These are phyloP conservation scores for Penaeus japonicus DNA, from an alignment of 1,140 invertebrate species.

Conservation along the genomic window DNA sequence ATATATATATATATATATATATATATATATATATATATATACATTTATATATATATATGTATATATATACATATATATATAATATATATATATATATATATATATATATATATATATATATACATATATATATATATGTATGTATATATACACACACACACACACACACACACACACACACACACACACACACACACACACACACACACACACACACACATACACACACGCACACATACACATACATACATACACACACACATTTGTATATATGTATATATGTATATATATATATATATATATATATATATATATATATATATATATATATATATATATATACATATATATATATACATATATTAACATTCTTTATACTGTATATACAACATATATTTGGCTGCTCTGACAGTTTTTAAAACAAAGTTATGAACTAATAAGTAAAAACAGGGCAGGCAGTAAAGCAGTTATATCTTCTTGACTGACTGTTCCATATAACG, in stretches of 20 bases:
- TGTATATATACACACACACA: not conserved
- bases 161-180: not conserved
- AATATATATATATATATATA: not conserved
- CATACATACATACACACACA: not conserved
- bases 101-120: not conserved
- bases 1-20: not conserved
- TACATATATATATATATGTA: not conserved
- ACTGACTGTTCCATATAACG: slow-evolving; percentile 40
- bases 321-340: not conserved
- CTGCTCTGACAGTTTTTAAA: not conserved
- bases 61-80: too few species aligned
- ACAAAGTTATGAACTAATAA: not conserved
- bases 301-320: not conserved
- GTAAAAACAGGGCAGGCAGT: not conserved
- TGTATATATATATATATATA: not conserved
- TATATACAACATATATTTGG: slow-evolving; percentile 3
- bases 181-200: not conserved
- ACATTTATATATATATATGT: too few species aligned
- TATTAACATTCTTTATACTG: too few species aligned
- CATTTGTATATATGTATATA: not conserved
- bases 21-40: too few species aligned
- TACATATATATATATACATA: not conserved
- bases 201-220: not conserved
- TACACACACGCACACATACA: not conserved
- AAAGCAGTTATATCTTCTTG: slow-evolving; percentile 48